Percentiles rank a stretch among this genome's conserved stretches.
Conservation (phyloP, 2,888 invertebrate genomes). For the Orchesellides sinensis region DNA sequence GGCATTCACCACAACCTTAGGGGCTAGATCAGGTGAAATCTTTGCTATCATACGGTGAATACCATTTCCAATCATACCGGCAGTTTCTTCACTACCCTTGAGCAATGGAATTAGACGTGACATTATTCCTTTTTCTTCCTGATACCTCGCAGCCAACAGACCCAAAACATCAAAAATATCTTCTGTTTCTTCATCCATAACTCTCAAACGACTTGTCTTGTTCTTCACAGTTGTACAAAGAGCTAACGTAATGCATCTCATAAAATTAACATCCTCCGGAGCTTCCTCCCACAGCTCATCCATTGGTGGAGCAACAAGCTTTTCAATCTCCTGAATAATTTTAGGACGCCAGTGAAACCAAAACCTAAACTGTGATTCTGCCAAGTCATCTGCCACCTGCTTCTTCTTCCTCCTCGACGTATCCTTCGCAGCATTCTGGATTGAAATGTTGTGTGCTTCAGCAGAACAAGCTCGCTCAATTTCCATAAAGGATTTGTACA, state of each 20-base stretch:
- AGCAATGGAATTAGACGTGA: constrained; percentile 66
- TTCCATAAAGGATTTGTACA: constrained; percentile 66
- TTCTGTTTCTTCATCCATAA: constrained; percentile 51
- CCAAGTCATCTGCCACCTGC: background rate
- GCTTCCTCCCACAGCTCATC: constrained; percentile 54
- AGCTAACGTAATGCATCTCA: constrained; percentile 68
- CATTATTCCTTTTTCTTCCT: constrained; percentile 68
- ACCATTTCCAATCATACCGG: constrained; percentile 58
- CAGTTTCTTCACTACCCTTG: constrained; percentile 66
- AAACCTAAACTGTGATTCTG: constrained; percentile 36
- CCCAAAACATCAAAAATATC: constrained; percentile 69
- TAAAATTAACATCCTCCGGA: constrained; percentile 35
- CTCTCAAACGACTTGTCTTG: constrained; percentile 41
- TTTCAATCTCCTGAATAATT: constrained; percentile 26
- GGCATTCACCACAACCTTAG: constrained; percentile 27
- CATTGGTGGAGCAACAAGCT: constrained; percentile 40
- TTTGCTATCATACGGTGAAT: constrained; percentile 50
- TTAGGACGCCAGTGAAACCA: constrained; percentile 49
- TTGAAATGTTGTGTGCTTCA: constrained; percentile 41
- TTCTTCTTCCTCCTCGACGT: constrained; percentile 4
- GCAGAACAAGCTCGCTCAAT: constrained; percentile 57
- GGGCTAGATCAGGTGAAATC: constrained; percentile 43
- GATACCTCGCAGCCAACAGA: constrained; percentile 54
- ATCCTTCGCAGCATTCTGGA: constrained; percentile 4
- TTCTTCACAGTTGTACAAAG: constrained; percentile 66